Base-by-base conservation (phyloP, 1,140 invertebrate genomes). In the Dinoponera quadriceps region DNA sequence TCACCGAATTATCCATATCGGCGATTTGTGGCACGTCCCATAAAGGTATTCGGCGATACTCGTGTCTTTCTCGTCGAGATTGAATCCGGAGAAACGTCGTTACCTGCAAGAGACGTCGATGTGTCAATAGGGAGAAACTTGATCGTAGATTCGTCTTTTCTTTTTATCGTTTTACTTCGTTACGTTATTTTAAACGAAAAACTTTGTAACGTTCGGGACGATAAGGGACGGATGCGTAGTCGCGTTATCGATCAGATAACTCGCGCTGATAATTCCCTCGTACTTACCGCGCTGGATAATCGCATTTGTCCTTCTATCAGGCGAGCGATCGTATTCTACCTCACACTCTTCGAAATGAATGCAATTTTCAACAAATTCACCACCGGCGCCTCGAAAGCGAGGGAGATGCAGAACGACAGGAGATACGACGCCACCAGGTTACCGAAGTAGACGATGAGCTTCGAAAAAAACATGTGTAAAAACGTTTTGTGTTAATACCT, bases 391-490 rank as follows among this genome's bases (percentile, higher is more conserved):
- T 98, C 97, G 85, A 98, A 96, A 9, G 96, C 95, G 54, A 97
- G 92, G 3, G 97, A 98, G 77, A 98, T 96, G 82, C 96, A 95
- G 89, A 98, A 97, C 0, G 97, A 97, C n/a, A 96, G 90, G 27
- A 97, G 86, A 89, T 97, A 98, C 0, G 97, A 96, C 25, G 97
- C 95, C 7, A 97, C 96, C 4, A 97, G 94, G 85, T 97, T 97
- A 9, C 97, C 97, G 74, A 97, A 96, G 93, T 97, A 98, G 75
- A 97, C 95, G 57, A 96, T 96, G 44, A 97, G 91, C 96, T 97
- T 94, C 60, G 95, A 94, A 89, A 89, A 85, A 74, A 89, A 75
- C 18, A 66, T 2, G 20, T 3, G 38, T 44, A 49, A 18, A 16
- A 20, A n/a, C n/a, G n/a, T n/a, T n/a, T n/a, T n/a, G n/a, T 57